Percentiles rank a stretch among this genome's conserved stretches.
These are phyloP conservation scores for Montifringilla adamsi DNA, from an alignment of 2,113 vertebrate genomes.

Conservation along the genomic window DNA sequence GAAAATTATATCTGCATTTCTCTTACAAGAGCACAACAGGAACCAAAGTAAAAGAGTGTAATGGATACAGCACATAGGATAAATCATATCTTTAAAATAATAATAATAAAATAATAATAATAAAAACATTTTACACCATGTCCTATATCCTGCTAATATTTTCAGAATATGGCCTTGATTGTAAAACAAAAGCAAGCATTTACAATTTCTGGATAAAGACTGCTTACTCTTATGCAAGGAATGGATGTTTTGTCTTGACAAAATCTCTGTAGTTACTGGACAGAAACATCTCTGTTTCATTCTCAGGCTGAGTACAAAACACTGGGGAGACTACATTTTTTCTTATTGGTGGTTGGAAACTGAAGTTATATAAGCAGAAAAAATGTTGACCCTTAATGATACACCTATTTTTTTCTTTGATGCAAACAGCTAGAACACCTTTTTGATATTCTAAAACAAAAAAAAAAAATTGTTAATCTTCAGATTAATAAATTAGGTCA, in stretches of 20 bases:
- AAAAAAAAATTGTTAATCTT: constrained; percentile 80
- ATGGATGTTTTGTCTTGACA: constrained; percentile 78
- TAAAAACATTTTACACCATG: constrained; percentile 78
- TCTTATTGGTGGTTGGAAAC: constrained; percentile 73
- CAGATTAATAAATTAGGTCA: constrained; percentile 92
- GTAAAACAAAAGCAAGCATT: constrained; percentile 84
- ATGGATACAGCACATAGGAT: constrained; percentile 85
- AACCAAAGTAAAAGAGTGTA: constrained; percentile 84
- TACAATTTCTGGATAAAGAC: constrained; percentile 78
- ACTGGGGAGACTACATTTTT: constrained; percentile 61
- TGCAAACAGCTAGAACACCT: constrained; percentile 83
- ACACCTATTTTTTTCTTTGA: constrained; percentile 78
- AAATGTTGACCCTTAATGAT: constrained; percentile 81
- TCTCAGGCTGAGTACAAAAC: constrained; percentile 70
- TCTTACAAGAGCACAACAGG: constrained; percentile 87
- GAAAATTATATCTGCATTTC: constrained; percentile 83
- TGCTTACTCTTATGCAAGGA: constrained; percentile 77
- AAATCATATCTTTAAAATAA: constrained; percentile 84
- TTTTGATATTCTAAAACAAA: constrained; percentile 84
- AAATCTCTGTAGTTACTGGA: constrained; percentile 75
- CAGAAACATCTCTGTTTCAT: constrained; percentile 74
- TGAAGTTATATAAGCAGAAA: constrained; percentile 70
- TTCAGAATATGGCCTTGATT: constrained; percentile 81
- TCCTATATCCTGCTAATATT: constrained; percentile 82
- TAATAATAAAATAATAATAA: constrained; percentile 78